A percentile compares a stretch with the other conserved stretches of the same genome.
Evolutionary conservation across 2,888 invertebrate genomes (phyloP).

Genomic region (Ormyrus thymus): DNA sequence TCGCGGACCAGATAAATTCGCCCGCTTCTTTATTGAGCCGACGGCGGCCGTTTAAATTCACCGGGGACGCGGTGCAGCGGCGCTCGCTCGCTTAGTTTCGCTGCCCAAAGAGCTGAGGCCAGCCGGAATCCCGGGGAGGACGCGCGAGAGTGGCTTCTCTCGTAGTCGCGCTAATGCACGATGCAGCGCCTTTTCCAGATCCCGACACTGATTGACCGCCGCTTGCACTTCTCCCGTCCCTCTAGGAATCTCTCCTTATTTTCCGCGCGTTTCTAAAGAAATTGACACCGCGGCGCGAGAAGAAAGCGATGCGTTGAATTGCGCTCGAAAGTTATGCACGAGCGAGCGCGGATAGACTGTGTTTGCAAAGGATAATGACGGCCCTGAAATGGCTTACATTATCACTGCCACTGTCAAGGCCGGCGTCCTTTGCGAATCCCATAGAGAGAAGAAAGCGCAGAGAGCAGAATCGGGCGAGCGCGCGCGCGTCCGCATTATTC

Average conservation of each 20-base stretch:
- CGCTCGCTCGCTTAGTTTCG: constrained; percentile 17
- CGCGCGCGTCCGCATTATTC: background rate
- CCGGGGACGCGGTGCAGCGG: constrained; percentile 8
- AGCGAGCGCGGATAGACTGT: background rate
- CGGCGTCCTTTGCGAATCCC: constrained; percentile 39
- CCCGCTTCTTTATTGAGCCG: constrained; percentile 40
- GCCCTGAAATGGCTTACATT: constrained; percentile 11
- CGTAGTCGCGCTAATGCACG: constrained; percentile 20
- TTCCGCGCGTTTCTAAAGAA: too few relatives aligned
- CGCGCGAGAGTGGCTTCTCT: constrained; percentile 17
- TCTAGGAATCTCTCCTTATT: too few relatives aligned
- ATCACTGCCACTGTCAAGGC: constrained; percentile 4
- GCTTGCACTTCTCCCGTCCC: too few relatives aligned
- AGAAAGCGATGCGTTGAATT: too few relatives aligned
- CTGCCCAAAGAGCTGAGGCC: background rate
- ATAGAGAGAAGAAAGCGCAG: constrained; percentile 12
- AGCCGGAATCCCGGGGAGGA: constrained; percentile 10
- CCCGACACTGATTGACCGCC: too few relatives aligned
- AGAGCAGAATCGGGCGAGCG: background rate
- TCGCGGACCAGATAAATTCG: constrained; percentile 44
- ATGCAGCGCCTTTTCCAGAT: background rate
- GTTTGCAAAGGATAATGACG: constrained; percentile 35
- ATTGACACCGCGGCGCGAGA: too few relatives aligned
- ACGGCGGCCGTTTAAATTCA: background rate
- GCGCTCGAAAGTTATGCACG: too few relatives aligned